A percentile compares a stretch with the other conserved stretches of the same genome.
phyloP scores from a whole-genome alignment of 2,888 invertebrate species.

The Mesorhabditis sp. region DNA sequence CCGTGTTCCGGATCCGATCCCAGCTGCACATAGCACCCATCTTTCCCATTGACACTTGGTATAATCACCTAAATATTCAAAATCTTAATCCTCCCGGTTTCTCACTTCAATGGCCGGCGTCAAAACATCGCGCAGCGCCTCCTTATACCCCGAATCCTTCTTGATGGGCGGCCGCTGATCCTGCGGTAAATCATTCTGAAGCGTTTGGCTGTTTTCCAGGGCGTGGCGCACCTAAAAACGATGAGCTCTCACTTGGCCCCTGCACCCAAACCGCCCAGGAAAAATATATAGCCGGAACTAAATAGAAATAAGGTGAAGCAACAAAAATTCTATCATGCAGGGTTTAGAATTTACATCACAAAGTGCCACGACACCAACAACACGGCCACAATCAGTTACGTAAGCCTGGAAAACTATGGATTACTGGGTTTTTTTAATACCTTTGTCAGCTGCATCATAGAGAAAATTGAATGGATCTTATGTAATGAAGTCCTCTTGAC shows the following conservation, averaged over 20 bases:
- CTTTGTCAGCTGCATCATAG: slow-evolving; percentile 50
- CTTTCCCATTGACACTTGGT: too few species aligned
- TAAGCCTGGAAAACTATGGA: slow-evolving; percentile 33
- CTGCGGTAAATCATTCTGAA: slow-evolving; percentile 11
- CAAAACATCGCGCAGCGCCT: slow-evolving; percentile 37
- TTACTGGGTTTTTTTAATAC: background rate
- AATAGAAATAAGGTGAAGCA: background rate
- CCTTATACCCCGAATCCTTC: slow-evolving; percentile 12
- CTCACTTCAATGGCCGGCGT: slow-evolving; percentile 48
- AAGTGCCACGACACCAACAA: slow-evolving; percentile 55
- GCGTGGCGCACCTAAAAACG: slow-evolving; percentile 29
- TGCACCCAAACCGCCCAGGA: too few species aligned
- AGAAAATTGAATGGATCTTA: slow-evolving; percentile 53
- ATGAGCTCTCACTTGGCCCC: background rate
- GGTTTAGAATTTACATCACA: slow-evolving; percentile 37
- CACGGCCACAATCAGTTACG: slow-evolving; percentile 53
- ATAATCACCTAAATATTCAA: background rate
- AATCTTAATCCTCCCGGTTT: slow-evolving; percentile 10
- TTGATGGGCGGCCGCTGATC: background rate
- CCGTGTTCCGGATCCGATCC: too few species aligned
- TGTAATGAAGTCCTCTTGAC: slow-evolving; percentile 49
- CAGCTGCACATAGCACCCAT: too few species aligned
- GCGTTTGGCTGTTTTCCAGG: slow-evolving; percentile 22
- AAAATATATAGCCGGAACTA: background rate
- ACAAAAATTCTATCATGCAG: slow-evolving; percentile 9